A percentile compares a stretch with the other conserved stretches of the same genome.
Conservation (phyloP, 2,888 invertebrate genomes). For the Branchellion lobata region DNA sequence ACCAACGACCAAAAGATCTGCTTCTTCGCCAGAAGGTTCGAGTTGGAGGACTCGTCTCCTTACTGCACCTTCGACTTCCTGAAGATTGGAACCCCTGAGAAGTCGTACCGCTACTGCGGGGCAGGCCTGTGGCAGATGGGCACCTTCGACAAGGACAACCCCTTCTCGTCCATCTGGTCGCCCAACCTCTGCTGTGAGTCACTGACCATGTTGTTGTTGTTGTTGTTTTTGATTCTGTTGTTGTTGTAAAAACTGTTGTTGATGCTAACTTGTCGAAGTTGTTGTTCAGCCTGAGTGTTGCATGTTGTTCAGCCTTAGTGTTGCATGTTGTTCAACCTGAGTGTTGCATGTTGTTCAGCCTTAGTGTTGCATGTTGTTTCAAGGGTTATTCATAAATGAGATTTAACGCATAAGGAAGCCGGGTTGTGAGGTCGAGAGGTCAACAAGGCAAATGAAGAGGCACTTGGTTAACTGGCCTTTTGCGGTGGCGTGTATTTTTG, state of each 20-base stretch:
- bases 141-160: conserved; percentile 26
- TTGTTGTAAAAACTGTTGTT: neutral
- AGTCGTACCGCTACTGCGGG: conserved; percentile 50
- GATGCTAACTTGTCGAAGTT: neutral
- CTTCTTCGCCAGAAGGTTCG: conserved; percentile 49
- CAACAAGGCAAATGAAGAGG: too few species aligned
- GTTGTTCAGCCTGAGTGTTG: neutral
- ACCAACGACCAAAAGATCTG: conserved; percentile 46
- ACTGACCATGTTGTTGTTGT: too few species aligned
- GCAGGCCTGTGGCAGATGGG: conserved; percentile 51
- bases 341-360: too few species aligned
- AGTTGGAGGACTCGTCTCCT: conserved; percentile 50
- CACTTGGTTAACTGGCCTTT: too few species aligned
- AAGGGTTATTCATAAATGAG: too few species aligned
- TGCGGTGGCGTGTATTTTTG: too few species aligned
- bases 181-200: conserved; percentile 52
- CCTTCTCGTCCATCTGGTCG: conserved; percentile 50
- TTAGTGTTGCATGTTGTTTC: too few species aligned
- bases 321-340: too few species aligned
- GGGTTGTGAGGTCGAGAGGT: too few species aligned
- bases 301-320: too few species aligned
- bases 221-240: too few species aligned
- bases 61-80: conserved; percentile 52
- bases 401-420: too few species aligned
- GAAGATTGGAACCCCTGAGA: conserved; percentile 41